phyloP scores from a whole-genome alignment of 1,140 invertebrate genomes.

The Brachionus calyciflorus region DNA sequence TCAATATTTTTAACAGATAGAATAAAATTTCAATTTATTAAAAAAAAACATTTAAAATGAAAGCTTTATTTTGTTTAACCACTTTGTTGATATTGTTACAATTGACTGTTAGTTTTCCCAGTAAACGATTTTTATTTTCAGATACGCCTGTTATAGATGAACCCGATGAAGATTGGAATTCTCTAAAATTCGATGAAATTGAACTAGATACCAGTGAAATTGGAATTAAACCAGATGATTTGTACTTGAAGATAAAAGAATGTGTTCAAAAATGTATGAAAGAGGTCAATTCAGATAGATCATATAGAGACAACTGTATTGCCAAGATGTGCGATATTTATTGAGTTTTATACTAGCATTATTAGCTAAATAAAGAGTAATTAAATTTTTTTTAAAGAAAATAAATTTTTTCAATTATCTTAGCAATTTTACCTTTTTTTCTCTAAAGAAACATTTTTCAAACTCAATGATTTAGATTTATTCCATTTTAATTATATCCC shows the following conservation, averaged over 20 bases:
- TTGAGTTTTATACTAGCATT: too few relatives aligned
- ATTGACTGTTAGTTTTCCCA: background rate
- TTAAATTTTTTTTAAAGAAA: too few relatives aligned
- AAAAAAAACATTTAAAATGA: too few relatives aligned
- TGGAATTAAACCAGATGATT: constrained; percentile 31
- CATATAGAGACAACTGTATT: constrained; percentile 19
- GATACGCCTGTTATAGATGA: background rate
- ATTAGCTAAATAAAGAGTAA: too few relatives aligned
- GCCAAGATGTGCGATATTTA: constrained; percentile 45
- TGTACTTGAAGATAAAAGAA: background rate
- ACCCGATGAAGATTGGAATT: constrained; percentile 28
- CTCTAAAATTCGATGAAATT: background rate
- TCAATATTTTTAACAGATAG: too few relatives aligned
- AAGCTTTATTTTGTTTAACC: too few relatives aligned
- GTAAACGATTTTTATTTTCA: background rate
- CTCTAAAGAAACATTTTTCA: too few relatives aligned
- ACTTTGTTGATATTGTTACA: background rate
- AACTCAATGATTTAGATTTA: too few relatives aligned
- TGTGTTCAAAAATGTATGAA: constrained; percentile 44
- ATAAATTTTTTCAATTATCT: too few relatives aligned
- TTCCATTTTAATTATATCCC: too few relatives aligned
- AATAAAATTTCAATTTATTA: too few relatives aligned
- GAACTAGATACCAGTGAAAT: background rate
- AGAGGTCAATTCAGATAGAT: constrained; percentile 41
- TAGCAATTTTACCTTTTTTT: too few relatives aligned